Evolutionary conservation across 2,888 invertebrate genomes (phyloP).

Genomic region (Holacanthella duospinosa): DNA sequence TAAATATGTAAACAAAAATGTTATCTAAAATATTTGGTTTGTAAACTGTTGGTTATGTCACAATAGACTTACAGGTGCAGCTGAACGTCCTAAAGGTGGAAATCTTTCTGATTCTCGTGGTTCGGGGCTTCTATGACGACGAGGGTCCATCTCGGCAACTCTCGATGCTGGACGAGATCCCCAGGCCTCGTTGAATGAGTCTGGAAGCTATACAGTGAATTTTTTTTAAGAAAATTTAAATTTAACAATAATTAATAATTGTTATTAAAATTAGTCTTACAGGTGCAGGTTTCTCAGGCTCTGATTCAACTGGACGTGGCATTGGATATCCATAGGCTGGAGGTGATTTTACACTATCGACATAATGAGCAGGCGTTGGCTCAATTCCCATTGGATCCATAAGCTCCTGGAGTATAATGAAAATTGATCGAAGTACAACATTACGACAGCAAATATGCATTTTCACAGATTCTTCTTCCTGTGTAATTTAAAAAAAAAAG

Average conservation of each 20-base stretch:
- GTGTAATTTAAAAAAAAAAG: neutral
- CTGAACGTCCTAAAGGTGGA: neutral
- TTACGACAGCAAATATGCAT: conserved; percentile 31
- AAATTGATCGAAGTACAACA: conserved; percentile 25
- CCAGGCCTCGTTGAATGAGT: neutral
- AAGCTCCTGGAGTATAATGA: conserved; percentile 26
- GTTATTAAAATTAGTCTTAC: neutral
- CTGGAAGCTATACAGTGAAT: neutral
- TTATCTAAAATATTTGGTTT: too few relatives aligned
- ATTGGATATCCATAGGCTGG: neutral
- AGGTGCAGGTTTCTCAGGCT: neutral
- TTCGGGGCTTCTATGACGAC: too few relatives aligned
- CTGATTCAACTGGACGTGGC: neutral
- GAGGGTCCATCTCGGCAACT: neutral
- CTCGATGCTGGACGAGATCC: neutral
- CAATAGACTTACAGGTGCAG: neutral
- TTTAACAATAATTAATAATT: too few relatives aligned
- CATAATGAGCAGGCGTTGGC: neutral
- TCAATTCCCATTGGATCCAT: conserved; percentile 7
- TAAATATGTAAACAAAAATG: too few relatives aligned
- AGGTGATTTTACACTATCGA: neutral
- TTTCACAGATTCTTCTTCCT: conserved; percentile 27
- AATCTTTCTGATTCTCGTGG: neutral
- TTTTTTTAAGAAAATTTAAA: neutral
- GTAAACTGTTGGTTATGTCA: too few relatives aligned